A percentile compares a stretch with the other conserved stretches of the same genome.
phyloP scores from a whole-genome alignment of 2,113 vertebrate genomes.

The Coptodon bakossiorum region DNA sequence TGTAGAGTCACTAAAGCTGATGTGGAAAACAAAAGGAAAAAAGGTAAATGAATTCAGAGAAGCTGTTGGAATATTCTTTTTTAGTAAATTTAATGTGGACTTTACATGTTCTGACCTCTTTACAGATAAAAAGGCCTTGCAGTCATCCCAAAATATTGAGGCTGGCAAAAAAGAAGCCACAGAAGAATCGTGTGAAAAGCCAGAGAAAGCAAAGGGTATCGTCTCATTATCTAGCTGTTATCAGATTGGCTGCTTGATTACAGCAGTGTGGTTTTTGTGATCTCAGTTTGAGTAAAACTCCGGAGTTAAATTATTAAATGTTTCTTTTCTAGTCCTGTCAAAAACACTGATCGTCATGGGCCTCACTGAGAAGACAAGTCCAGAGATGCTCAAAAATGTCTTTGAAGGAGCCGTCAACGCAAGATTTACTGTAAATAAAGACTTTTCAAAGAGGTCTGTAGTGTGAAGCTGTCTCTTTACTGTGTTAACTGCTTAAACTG shows the following conservation, averaged over 20 bases:
- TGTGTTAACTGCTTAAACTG: background rate
- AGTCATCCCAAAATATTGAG: conserved; percentile 74
- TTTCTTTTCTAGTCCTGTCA: conserved; percentile 61
- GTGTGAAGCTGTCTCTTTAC: background rate
- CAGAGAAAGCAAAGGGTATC: background rate
- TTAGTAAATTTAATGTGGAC: background rate
- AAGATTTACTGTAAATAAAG: conserved; percentile 77
- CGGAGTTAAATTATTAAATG: background rate
- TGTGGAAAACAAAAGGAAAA: background rate
- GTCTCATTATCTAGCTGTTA: background rate
- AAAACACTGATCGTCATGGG: conserved; percentile 86
- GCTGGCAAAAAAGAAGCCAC: conserved; percentile 74
- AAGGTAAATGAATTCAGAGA: conserved; percentile 15
- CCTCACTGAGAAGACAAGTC: conserved; percentile 83
- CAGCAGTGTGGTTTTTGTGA: background rate
- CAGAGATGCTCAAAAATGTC: conserved; percentile 79
- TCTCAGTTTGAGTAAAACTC: background rate
- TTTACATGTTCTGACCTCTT: background rate
- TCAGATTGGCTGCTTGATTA: background rate
- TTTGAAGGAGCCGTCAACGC: conserved; percentile 85
- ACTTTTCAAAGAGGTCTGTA: conserved; percentile 82
- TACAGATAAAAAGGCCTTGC: conserved; percentile 71
- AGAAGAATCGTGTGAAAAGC: conserved; percentile 71
- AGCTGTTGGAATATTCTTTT: background rate
- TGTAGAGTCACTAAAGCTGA: conserved; percentile 25